phyloP scores from a whole-genome alignment of 2,888 invertebrate genomes.

The Monochamus alternatus region DNA sequence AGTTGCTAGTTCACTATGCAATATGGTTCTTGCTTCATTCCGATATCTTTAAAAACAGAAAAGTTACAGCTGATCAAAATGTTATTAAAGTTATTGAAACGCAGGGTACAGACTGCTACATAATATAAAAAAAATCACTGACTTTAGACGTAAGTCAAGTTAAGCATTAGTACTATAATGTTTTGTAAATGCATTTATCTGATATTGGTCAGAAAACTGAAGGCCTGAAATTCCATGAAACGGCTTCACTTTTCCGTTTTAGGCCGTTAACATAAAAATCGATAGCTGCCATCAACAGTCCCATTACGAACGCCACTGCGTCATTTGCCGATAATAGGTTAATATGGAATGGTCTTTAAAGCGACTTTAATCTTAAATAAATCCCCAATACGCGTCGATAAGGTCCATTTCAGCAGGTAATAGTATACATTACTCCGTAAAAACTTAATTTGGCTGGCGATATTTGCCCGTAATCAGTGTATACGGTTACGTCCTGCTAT shows the following conservation, averaged over 20 bases:
- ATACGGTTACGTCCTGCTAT: slow-evolving; percentile 50
- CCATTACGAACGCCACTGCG: not conserved
- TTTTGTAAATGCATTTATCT: not conserved
- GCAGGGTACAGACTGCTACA: no score
- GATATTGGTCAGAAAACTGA: not conserved
- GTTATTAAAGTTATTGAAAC: no score
- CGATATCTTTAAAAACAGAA: no score
- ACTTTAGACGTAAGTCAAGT: no score
- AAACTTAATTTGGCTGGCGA: slow-evolving; percentile 56
- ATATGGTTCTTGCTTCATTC: no score
- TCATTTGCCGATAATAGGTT: slow-evolving; percentile 31
- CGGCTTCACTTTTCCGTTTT: not conserved
- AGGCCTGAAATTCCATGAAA: not conserved
- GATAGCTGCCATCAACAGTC: slow-evolving; percentile 10
- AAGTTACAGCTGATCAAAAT: no score
- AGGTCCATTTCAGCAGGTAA: slow-evolving; percentile 39
- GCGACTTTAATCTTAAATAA: slow-evolving; percentile 21
- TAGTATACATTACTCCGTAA: slow-evolving; percentile 47
- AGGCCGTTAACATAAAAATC: not conserved
- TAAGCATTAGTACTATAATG: not conserved
- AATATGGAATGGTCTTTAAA: slow-evolving; percentile 30
- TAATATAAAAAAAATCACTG: no score
- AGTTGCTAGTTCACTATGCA: no score
- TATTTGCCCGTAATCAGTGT: slow-evolving; percentile 57
- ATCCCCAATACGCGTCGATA: slow-evolving; percentile 40